Evolutionary conservation across 2,113 vertebrate species (phyloP).

Genomic region (Chinchilla lanigera): DNA sequence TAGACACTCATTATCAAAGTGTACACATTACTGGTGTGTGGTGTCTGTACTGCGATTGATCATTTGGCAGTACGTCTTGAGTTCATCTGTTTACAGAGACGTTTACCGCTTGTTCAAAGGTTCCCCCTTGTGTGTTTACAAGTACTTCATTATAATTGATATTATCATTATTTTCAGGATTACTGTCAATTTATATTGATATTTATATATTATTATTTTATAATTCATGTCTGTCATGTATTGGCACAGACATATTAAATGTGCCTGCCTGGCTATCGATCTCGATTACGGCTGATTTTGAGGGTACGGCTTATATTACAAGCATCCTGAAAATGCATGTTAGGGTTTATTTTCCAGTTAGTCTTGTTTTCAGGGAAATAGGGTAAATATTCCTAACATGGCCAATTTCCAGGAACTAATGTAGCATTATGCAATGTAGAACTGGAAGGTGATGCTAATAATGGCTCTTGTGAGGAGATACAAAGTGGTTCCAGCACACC

Average conservation of each 20-base stretch:
- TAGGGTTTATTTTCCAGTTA: neutral
- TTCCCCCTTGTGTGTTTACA: no score
- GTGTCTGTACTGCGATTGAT: neutral
- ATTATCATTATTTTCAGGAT: no score
- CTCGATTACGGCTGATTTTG: no score
- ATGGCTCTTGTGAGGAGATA: neutral
- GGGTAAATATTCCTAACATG: slow-evolving; percentile 1
- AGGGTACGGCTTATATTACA: no score
- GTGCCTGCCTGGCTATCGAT: no score
- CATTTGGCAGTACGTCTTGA: neutral
- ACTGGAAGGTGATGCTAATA: neutral
- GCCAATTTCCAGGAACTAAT: neutral
- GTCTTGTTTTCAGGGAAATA: neutral
- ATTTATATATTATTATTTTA: no score
- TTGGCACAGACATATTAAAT: no score
- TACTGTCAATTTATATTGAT: no score
- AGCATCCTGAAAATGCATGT: no score
- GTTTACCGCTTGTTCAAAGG: no score
- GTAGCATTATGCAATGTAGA: neutral
- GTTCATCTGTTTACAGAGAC: neutral
- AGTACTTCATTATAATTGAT: no score
- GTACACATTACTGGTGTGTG: neutral
- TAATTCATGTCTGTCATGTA: no score
- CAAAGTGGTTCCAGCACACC: neutral
- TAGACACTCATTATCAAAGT: neutral